Base-by-base conservation (phyloP, 2,113 vertebrate genomes). In the Lepus timidus region DNA sequence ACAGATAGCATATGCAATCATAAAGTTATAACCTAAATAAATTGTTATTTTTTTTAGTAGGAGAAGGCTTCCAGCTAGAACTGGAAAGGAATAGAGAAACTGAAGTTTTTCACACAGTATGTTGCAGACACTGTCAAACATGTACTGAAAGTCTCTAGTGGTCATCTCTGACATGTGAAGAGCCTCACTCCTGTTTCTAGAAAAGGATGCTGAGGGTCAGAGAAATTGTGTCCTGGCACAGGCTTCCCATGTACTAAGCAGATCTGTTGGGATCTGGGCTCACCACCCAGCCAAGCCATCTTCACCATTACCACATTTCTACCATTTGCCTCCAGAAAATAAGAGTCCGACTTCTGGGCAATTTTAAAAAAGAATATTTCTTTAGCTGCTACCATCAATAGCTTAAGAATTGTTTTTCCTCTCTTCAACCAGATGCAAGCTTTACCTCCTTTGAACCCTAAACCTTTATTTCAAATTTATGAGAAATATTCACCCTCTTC, bases 401-500 rank as follows among this genome's bases (percentile, higher is more conserved):
- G 58, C 8, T 44, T 91, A 95, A 91, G 92, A 95, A 29, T 9
- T 39, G 31, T 90, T 36, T 58, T 51, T 51, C 9, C 39, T 93
- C 52, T 61, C 83, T 85, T 71, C 27, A 85, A 25, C n/a, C 6
- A 85, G 23, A 68, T 68, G 23, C 51, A 33, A 90, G 17, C 19
- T 29, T 89, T 88, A 20, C 20, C 16, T 85, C 55, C 23, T 58
- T 93, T 76, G 80, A 93, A 23, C 20, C 36, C 33, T 13, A 52
- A 84, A 52, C 36, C 58, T 75, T 71, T 61, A 10, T 92, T 93
- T 93, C 31, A 89, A 61, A 67, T 88, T 80, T 88, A n/a, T 94
- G n/a, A 39, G 68, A 65, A 85, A 88, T 3, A 0, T 91, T 49
- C 23, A 36, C 17, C 9, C 6, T 55, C 13, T 1, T n/a, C 33